These are phyloP conservation scores for Mantis religiosa DNA, from an alignment of 2,888 invertebrate species.

Conservation along the genomic window DNA sequence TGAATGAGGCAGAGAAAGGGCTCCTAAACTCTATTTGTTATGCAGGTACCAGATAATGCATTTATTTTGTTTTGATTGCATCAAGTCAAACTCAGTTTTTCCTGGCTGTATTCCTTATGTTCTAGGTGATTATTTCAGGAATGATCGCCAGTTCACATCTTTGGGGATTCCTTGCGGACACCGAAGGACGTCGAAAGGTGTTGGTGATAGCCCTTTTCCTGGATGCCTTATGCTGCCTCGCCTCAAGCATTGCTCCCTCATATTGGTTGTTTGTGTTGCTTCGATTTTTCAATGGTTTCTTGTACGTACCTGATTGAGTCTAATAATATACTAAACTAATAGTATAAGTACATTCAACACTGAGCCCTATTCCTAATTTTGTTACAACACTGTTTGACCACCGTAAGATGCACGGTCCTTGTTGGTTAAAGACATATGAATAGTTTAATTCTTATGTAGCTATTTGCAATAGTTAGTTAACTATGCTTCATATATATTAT, in stretches of 20 bases:
- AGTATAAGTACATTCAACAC: too few species aligned
- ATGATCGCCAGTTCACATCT: slow-evolving; percentile 30
- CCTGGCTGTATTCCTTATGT: background rate
- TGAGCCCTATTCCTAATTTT: too few species aligned
- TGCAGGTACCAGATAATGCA: slow-evolving; percentile 50
- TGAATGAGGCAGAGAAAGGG: slow-evolving; percentile 59
- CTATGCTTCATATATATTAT: too few species aligned
- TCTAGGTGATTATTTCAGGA: slow-evolving; percentile 19
- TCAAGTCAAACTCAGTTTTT: background rate
- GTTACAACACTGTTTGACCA: too few species aligned
- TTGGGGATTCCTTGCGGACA: slow-evolving; percentile 40
- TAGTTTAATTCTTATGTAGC: too few species aligned
- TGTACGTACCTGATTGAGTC: slow-evolving; percentile 23
- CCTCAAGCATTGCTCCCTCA: slow-evolving; percentile 41
- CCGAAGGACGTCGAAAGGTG: slow-evolving; percentile 40
- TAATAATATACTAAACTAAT: background rate
- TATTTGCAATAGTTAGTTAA: too few species aligned
- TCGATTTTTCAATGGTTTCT: slow-evolving; percentile 30
- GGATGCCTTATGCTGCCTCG: slow-evolving; percentile 41
- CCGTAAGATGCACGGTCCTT: too few species aligned
- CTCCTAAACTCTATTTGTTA: slow-evolving; percentile 63
- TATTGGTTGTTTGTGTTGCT: slow-evolving; percentile 21
- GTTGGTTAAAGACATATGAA: too few species aligned
- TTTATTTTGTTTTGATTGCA: background rate
- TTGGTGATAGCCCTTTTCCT: slow-evolving; percentile 41